Base-by-base conservation (phyloP, 1,140 invertebrate genomes). In the Bombus cullumanus region DNA sequence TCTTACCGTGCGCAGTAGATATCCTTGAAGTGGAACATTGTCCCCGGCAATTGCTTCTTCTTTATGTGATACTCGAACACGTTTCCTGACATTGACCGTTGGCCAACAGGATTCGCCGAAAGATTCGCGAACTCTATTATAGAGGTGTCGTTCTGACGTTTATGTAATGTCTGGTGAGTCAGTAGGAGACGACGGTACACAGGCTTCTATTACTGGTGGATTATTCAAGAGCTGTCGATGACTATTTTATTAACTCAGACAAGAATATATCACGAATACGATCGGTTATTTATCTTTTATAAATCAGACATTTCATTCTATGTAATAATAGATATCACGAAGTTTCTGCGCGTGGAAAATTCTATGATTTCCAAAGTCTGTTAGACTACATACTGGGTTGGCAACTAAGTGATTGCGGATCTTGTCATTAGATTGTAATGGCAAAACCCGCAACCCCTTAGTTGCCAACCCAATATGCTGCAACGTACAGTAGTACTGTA, bases 11-110 rank as follows among this genome's bases (percentile, higher is more conserved):
- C 53, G 64, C 79, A 90, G 83, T 91, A 78, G 93, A 87, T 93
- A 92, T 93, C 93, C 93, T 93, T 93, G 93, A 87, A 69, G 75
- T 77, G 92, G 92, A 93, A 88, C 92, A 91, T 93, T 93, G 92
- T 92, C 92, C 91, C 87, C 87, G 62, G 72, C 72, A 41, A 85
- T 86, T 88, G 90, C 87, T 91, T 91, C 86, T 86, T 81, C 79
- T 68, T 66, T 68, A 74, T 73, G n/a, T 47, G 64, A 31, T 59
- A 59, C 76, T 80, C 86, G 74, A 84, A 72, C 76, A 80, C 76
- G 66, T 62, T 88, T 84, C 80, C 83, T 91, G 87, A 91, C 91
- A 91, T 92, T 92, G 87, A 88, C 80, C 81, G 77, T 80, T 83
- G 88, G 74, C 73, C 73, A 62, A n/a, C 75, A 72, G 76, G 53